Conservation (phyloP, 2,797 vertebrate species). For the Taenioides sp. region DNA sequence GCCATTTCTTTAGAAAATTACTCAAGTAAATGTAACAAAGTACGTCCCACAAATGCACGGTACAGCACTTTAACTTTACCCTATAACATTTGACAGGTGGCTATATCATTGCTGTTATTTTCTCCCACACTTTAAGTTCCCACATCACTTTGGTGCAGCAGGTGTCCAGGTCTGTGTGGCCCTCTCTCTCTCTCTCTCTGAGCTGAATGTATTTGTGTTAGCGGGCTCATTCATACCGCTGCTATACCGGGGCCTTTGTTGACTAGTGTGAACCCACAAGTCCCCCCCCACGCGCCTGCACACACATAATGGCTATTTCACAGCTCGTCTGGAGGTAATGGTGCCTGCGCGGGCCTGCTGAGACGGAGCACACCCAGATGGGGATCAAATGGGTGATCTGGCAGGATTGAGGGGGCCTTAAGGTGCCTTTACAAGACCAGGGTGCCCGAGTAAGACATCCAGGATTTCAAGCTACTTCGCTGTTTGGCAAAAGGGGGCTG, state of each 20-base stretch:
- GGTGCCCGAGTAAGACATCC: constrained; percentile 41
- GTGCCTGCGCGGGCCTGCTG: constrained; percentile 60
- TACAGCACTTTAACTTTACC: no score
- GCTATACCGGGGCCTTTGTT: constrained; percentile 52
- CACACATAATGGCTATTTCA: constrained; percentile 78
- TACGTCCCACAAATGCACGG: no score
- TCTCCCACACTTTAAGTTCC: constrained; percentile 17
- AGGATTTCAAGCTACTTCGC: constrained; percentile 13
- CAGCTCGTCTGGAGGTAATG: constrained; percentile 75
- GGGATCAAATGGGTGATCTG: constrained; percentile 76
- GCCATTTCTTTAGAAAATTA: no score
- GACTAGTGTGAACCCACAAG: constrained; percentile 50
- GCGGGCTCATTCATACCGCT: constrained; percentile 41
- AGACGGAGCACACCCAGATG: constrained; percentile 73
- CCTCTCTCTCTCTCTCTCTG: not conserved
- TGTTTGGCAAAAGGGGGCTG: constrained; percentile 13
- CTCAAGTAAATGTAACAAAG: no score
- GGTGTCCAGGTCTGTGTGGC: constrained; percentile 18
- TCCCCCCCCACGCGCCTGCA: constrained; percentile 67
- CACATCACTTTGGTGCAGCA: constrained; percentile 15
- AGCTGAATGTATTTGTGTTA: constrained; percentile 41
- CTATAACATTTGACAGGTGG: not conserved
- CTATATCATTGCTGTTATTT: not conserved
- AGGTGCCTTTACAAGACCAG: constrained; percentile 54
- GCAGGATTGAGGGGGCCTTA: constrained; percentile 66